Conservation (phyloP, 2,797 vertebrate genomes). For the Bradypus variegatus region DNA sequence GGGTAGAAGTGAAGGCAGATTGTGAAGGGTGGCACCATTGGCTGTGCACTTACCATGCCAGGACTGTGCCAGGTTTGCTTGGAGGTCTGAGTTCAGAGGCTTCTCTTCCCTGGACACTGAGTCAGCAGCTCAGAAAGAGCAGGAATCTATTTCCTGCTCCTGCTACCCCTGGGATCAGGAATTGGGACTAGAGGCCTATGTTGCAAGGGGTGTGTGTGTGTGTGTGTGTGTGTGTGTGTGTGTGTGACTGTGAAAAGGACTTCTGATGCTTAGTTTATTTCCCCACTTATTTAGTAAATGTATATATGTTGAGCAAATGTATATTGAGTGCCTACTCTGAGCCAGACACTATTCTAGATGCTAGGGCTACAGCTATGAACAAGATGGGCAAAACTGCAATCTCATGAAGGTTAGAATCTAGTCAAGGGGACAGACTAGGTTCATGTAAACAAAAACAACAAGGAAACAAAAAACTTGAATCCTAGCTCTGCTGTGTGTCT, state of each 20-base stretch:
- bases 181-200: neutral
- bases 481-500: neutral
- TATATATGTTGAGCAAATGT: neutral
- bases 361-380: neutral
- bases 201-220: no score
- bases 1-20: neutral
- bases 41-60: neutral
- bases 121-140: neutral
- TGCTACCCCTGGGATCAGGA: neutral
- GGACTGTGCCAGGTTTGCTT: no score
- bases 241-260: neutral
- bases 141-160: neutral
- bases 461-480: neutral
- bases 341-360: neutral
- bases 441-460: neutral
- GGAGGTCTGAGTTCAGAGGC: neutral
- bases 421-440: neutral
- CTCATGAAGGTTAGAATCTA: neutral
- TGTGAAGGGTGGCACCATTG: neutral
- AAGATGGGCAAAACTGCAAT: neutral
- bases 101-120: neutral
- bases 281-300: conserved; percentile 13
- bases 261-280: conserved; percentile 15
- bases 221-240: neutral
- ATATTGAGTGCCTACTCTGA: neutral